phyloP scores from a whole-genome alignment of 2,113 vertebrate species.

The Prunella fulvescens region DNA sequence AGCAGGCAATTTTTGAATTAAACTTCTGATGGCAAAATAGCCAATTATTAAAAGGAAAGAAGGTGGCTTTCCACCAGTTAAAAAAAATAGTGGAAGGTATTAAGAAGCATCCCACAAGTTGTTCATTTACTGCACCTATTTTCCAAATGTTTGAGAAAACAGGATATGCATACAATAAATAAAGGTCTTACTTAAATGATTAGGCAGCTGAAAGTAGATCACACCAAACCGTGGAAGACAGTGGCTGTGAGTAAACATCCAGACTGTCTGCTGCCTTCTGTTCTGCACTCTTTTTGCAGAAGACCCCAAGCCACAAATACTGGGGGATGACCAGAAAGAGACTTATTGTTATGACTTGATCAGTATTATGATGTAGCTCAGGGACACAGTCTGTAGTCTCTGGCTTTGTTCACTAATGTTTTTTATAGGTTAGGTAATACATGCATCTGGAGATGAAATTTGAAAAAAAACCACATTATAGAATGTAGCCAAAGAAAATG shows the following conservation, averaged over 20 bases:
- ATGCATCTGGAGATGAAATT: not conserved
- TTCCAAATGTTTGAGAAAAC: not conserved
- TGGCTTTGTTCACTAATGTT: not conserved
- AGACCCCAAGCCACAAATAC: not conserved
- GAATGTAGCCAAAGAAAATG: not conserved
- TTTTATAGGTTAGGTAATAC: not conserved
- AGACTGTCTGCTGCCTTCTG: not conserved
- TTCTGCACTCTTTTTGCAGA: not conserved
- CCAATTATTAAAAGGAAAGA: not conserved
- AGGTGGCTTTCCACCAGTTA: not conserved
- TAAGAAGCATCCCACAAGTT: not conserved
- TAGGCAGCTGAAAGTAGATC: not conserved
- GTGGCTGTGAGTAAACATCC: not conserved
- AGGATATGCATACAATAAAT: not conserved
- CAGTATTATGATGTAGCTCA: not conserved
- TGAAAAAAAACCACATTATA: not conserved
- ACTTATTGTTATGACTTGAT: not conserved
- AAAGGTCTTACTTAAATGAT: not conserved
- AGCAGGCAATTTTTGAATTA: not conserved
- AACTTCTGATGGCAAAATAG: not conserved
- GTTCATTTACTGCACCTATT: not conserved
- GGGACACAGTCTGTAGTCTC: not conserved
- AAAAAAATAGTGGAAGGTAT: not conserved
- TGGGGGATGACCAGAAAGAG: not conserved
- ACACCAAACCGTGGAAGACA: not conserved